Conservation (phyloP, 2,113 vertebrate species). For the Equus quagga region DNA sequence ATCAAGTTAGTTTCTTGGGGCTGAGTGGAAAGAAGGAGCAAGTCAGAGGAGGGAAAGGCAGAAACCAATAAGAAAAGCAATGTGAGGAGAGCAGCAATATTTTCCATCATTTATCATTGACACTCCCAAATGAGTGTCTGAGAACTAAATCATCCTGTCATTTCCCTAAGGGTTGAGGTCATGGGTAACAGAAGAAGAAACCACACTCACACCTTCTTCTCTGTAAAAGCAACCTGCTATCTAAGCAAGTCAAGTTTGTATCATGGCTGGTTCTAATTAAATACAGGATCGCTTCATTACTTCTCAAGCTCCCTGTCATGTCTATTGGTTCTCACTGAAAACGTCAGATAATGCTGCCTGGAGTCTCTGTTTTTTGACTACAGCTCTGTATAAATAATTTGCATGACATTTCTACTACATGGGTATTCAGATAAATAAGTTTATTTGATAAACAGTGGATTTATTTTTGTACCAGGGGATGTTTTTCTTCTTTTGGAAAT, state of each 20-base stretch:
- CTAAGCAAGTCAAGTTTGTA: slow-evolving; percentile 59
- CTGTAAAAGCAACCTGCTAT: slow-evolving; percentile 64
- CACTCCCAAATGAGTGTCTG: slow-evolving; percentile 50
- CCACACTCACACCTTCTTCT: background rate
- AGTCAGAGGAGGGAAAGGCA: background rate
- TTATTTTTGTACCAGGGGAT: background rate
- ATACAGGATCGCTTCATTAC: slow-evolving; percentile 46
- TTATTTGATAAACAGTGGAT: background rate
- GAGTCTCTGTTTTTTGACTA: background rate
- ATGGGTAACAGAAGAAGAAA: slow-evolving; percentile 65
- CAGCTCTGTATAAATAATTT: background rate
- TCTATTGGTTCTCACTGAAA: background rate
- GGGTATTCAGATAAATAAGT: background rate
- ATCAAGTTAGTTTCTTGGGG: slow-evolving; percentile 13
- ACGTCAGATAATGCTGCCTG: background rate
- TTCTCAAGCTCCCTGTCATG: background rate
- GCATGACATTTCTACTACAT: background rate
- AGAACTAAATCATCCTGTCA: slow-evolving; percentile 62
- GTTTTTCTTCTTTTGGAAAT: slow-evolving; percentile 49
- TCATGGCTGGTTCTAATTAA: slow-evolving; percentile 78
- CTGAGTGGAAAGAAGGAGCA: background rate
- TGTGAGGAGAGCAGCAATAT: background rate
- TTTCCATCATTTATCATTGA: slow-evolving; percentile 53
- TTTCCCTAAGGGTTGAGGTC: slow-evolving; percentile 67
- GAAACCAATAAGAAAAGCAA: background rate